Base-by-base conservation (phyloP, 2,888 invertebrate genomes). In the Heterodera filipjevi region DNA sequence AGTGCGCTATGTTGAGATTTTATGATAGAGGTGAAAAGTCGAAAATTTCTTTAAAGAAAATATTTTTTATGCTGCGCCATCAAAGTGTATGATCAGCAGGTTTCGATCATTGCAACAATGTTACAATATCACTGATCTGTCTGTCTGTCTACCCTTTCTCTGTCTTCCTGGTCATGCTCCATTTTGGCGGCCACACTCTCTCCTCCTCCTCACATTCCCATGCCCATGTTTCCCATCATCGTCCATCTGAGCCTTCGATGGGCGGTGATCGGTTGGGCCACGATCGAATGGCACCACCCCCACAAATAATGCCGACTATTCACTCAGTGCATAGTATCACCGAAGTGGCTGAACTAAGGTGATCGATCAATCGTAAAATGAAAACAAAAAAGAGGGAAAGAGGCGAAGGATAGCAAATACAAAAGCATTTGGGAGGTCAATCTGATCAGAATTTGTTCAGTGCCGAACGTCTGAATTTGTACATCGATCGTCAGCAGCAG, bases 381-480 rank as follows among this genome's bases (percentile, higher is more conserved):
- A 59, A 59, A 59, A 59, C 22, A 22, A 22, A 19, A 22, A 53
- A 53, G 22, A 16, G 16, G 53, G 2, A 19, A 53, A 53, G 22
- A 53, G n/a, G n/a, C n/a, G n/a, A 53, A 53, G 19, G 22, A n/a
- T n/a, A 66, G 6, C 70, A 49, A 79, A 12, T 44, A 73, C 73
- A 77, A 80, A 8, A 30, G n/a, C 70, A 32, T 59, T 77, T 77
- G 10, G n/a, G 30, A 75, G 32, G 39, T 19, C 35, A 35, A 49
- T 77, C 39, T 68, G 10, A 32, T 76, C 46, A 64, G 16, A n/a
- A 22, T 22, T 59, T 14, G 87, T 87, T 72, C 83, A 89, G 89
- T 80, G 89, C 89, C 74, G 89, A 89, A 80, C 86, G 89, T 53
- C 85, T 89, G 76, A 89, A 89, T 80, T 82, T 88, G 80, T 89